Evolutionary conservation across 2,888 invertebrate species (phyloP).

Genomic region (Spodoptera picta): DNA sequence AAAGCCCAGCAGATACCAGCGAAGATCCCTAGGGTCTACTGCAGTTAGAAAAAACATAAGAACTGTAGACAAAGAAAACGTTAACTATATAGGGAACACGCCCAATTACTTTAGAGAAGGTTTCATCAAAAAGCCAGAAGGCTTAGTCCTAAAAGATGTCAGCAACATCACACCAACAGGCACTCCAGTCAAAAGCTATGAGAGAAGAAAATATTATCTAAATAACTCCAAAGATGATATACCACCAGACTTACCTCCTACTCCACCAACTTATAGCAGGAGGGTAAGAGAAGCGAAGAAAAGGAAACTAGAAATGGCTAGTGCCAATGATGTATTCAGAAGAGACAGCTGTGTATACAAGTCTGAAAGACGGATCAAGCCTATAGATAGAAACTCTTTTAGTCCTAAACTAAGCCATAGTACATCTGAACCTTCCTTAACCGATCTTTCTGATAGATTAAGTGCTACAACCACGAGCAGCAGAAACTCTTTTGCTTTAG

Average conservation of each 20-base stretch:
- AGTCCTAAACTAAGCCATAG: constrained; percentile 76
- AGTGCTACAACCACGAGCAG: constrained; percentile 71
- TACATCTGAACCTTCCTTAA: constrained; percentile 80
- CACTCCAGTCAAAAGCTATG: constrained; percentile 76
- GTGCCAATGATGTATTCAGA: constrained; percentile 71
- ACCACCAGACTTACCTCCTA: constrained; percentile 77
- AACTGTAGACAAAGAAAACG: constrained; percentile 82
- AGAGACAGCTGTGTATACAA: constrained; percentile 78
- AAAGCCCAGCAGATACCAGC: constrained; percentile 84
- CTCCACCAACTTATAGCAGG: constrained; percentile 83
- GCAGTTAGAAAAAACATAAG: constrained; percentile 76
- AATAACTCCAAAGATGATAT: constrained; percentile 75
- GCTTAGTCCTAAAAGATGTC: constrained; percentile 87
- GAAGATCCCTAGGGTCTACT: constrained; percentile 78
- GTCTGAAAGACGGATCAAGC: constrained; percentile 80
- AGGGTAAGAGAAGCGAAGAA: constrained; percentile 85
- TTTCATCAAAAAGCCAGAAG: constrained; percentile 87
- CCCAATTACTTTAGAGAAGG: constrained; percentile 90
- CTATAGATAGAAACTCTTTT: constrained; percentile 68
- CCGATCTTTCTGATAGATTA: constrained; percentile 78
- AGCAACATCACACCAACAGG: constrained; percentile 89
- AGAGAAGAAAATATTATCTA: constrained; percentile 72
- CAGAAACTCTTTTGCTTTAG: constrained; percentile 69
- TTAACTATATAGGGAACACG: constrained; percentile 86
- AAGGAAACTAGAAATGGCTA: constrained; percentile 83